Evolutionary conservation across 2,113 vertebrate species (phyloP), one percentile per base, ranked within the genome.

Genomic region (Macrotis lagotis): DNA sequence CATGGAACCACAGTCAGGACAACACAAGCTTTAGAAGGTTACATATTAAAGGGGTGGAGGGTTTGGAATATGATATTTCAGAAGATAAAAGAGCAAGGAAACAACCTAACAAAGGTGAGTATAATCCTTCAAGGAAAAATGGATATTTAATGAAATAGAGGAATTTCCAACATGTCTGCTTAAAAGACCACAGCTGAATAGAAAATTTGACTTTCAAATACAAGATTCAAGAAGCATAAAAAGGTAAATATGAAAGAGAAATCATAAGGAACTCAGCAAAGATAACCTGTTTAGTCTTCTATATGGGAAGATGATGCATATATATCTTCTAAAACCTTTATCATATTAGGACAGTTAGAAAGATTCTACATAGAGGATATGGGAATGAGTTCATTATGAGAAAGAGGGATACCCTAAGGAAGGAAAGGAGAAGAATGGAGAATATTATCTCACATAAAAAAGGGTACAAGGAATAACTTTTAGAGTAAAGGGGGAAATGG

Each of bases 401-500:
- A 44, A 83, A 8, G 31, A 44, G 7, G 1, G 16, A 24, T 83
- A 2, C 19, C n/a, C 6, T 83, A 7, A 83, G 66, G 19, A 19
- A 37, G 66, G 16, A 83, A 83, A 19, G 8, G n/a, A 74, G 3
- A 44, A 44, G n/a, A 83, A 83, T 83, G 37, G 66, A 16, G n/a
- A 22, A 83, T 44, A 83, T 44, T 83, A 83, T 83, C 16, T 83
- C 66, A 44, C 2, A 24, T 24, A 44, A 44, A 44, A 74, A 3
- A 74, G 22, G 66, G n/a, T n/a, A n/a, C 4, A 74, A 44, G 66
- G 16, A 74, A 74, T 14, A 44, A 1, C 16, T 74, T 74, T 74
- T 74, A 83, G 3, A 83, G 0, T 37, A 7, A 19, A 83, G 90
- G 50, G 37, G 91, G 6, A 0, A 92, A 0, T 0, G 2, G 25